Percentiles rank a stretch among this genome's conserved stretches.
These are phyloP conservation scores for Lasioglossum albipes DNA, from an alignment of 1,140 invertebrate genomes.

Conservation along the genomic window DNA sequence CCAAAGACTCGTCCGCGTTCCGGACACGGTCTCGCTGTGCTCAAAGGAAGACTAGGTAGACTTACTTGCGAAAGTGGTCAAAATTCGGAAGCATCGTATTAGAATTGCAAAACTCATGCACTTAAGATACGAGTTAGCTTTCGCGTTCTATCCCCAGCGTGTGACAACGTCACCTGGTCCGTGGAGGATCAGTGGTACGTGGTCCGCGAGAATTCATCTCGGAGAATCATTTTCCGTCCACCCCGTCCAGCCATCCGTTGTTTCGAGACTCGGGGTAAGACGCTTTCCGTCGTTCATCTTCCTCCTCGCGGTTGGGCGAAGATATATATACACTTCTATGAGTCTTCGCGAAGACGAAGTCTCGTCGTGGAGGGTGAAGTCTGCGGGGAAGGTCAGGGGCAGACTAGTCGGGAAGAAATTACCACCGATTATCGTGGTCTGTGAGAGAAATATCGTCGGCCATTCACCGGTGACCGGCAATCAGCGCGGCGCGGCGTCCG, in stretches of 20 bases:
- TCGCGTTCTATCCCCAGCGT: not conserved
- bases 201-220: constrained; percentile 21
- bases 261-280: constrained; percentile 8
- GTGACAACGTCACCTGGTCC: not conserved
- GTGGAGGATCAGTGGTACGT: not conserved
- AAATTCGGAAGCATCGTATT: too few relatives aligned
- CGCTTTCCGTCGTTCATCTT: constrained; percentile 39
- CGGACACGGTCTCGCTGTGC: too few relatives aligned
- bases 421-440: constrained; percentile 53
- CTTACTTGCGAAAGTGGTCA: too few relatives aligned
- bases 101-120: too few relatives aligned
- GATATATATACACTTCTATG: constrained; percentile 43
- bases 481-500: not conserved
- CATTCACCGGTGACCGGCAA: constrained; percentile 2
- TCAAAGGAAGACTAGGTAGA: too few relatives aligned
- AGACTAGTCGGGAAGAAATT: constrained; percentile 47
- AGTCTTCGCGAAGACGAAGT: constrained; percentile 27
- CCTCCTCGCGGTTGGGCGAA: constrained; percentile 9
- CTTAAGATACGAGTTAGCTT: not conserved
- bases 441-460: constrained; percentile 43
- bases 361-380: not conserved
- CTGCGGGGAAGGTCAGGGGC: not conserved
- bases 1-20: too few relatives aligned
- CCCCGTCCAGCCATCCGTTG: not conserved
- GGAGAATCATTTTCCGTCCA: constrained; percentile 22